Conservation (phyloP, 2,888 invertebrate species). For the Rhingia campestris region DNA sequence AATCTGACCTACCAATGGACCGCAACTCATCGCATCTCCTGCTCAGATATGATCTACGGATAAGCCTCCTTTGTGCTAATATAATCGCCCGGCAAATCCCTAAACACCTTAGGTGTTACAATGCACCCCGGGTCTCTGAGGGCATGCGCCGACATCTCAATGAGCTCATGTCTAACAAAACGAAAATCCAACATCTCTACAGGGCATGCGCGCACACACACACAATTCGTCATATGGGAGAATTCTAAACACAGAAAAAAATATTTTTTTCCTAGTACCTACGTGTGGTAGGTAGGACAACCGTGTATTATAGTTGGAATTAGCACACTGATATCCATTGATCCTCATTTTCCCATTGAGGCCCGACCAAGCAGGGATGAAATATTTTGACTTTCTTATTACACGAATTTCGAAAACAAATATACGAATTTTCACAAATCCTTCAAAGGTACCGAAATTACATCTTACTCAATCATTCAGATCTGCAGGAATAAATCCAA, state of each 20-base stretch:
- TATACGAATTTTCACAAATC: neutral
- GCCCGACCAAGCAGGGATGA: conserved; percentile 45
- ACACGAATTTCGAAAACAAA: conserved; percentile 39
- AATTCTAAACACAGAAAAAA: conserved; percentile 57
- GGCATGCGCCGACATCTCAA: conserved; percentile 71
- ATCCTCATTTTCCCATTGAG: conserved; percentile 50
- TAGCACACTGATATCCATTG: conserved; percentile 59
- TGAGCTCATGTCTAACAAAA: conserved; percentile 32
- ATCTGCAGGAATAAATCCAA: neutral
- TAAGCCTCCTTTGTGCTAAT: conserved; percentile 68
- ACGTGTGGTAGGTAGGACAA: conserved; percentile 20
- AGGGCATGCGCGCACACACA: neutral
- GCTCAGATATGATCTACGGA: conserved; percentile 61
- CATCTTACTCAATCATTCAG: conserved; percentile 42
- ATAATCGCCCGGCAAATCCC: conserved; percentile 72
- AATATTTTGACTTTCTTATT: conserved; percentile 70
- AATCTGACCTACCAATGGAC: conserved; percentile 58
- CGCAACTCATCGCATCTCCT: conserved; percentile 43
- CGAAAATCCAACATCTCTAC: neutral
- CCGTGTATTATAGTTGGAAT: conserved; percentile 34
- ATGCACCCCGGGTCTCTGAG: conserved; percentile 63
- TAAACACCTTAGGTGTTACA: conserved; percentile 73
- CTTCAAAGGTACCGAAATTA: neutral
- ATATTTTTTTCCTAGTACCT: conserved; percentile 42
- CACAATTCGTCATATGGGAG: conserved; percentile 8